These are phyloP conservation scores for Drosophila kohkoa DNA, from an alignment of 1,140 invertebrate genomes.

Conservation along the genomic window DNA sequence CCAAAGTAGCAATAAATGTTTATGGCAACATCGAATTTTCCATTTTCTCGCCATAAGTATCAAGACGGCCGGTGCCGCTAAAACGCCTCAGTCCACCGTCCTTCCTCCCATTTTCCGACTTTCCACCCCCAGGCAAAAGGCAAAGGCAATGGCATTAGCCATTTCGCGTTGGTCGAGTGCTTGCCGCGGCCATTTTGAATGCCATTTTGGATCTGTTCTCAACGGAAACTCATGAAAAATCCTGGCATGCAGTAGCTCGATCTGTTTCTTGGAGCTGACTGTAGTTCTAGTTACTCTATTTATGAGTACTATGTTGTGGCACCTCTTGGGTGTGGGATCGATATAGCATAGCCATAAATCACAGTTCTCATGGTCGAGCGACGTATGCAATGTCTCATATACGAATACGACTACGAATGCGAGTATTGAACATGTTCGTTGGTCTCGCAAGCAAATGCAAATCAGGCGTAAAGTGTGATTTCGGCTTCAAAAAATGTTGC, in stretches of 20 bases:
- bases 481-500: conserved; percentile 50
- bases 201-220: conserved; percentile 42
- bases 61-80: conserved; percentile 72
- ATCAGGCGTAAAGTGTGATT: conserved; percentile 77
- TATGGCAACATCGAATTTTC: conserved; percentile 82
- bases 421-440: not conserved
- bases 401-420: too few relatives aligned
- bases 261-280: not conserved
- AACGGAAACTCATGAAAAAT: conserved; percentile 5
- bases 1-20: conserved; percentile 83
- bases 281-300: conserved; percentile 4
- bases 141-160: conserved; percentile 19
- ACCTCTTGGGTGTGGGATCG: conserved; percentile 21
- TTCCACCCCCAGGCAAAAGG: not conserved
- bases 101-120: not conserved
- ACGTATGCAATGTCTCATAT: not conserved
- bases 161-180: conserved; percentile 44
- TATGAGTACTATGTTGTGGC: not conserved
- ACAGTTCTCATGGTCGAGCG: conserved; percentile 16
- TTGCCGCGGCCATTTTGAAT: conserved; percentile 59
- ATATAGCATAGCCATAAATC: conserved; percentile 57
- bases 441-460: conserved; percentile 75
- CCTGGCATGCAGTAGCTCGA: conserved; percentile 49
- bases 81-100: not conserved
- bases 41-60: conserved; percentile 82